A percentile compares a stretch with the other conserved stretches of the same genome.
Evolutionary conservation across 2,113 vertebrate species (phyloP).

Genomic region (Urocolius indicus): DNA sequence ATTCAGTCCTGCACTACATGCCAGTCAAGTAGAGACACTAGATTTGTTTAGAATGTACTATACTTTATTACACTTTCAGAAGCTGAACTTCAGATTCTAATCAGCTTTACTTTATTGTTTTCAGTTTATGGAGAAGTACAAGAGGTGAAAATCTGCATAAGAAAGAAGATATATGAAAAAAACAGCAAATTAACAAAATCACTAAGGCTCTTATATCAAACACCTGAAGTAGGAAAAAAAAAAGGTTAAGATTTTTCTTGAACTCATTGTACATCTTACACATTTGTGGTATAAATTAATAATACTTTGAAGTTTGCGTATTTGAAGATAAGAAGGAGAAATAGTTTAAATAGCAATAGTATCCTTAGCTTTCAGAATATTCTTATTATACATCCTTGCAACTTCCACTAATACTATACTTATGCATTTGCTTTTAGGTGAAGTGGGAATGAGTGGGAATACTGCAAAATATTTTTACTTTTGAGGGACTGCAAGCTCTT

Average conservation of each 20-base stretch:
- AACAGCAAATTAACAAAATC: neutral
- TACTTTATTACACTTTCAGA: neutral
- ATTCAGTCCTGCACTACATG: neutral
- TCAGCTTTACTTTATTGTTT: neutral
- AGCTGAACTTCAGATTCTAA: slow-evolving; percentile 7
- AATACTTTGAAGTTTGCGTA: neutral
- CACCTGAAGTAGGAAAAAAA: neutral
- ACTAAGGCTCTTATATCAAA: neutral
- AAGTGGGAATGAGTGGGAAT: neutral
- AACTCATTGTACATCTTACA: neutral
- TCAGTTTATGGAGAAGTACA: neutral
- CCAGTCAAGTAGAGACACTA: neutral
- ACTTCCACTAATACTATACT: neutral
- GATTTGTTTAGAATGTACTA: neutral
- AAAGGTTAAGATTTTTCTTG: slow-evolving; percentile 22
- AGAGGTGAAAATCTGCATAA: slow-evolving; percentile 7
- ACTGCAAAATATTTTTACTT: slow-evolving; percentile 25
- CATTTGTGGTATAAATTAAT: neutral
- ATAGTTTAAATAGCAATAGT: neutral
- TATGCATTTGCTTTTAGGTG: neutral
- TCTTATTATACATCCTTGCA: neutral
- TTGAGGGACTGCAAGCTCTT: neutral
- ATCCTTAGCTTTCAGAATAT: neutral
- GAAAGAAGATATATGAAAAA: slow-evolving; percentile 1
- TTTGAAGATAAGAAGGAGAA: neutral